Evolutionary conservation across 2,888 invertebrate species (phyloP), one percentile per base, ranked within the genome.

Genomic region (Willowsia nigromaculata): DNA sequence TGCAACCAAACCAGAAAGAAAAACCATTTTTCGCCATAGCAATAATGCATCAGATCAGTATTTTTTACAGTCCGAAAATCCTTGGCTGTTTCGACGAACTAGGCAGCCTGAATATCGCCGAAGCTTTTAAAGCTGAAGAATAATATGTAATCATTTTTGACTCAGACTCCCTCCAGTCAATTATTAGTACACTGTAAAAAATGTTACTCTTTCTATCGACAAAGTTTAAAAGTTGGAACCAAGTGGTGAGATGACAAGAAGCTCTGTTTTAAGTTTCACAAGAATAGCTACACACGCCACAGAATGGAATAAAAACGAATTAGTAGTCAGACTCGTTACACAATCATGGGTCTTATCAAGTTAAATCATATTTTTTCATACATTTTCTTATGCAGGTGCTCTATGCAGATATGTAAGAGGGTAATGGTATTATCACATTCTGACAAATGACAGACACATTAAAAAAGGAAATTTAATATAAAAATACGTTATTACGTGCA

Each of bases 381-480:
- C n/a, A n/a, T n/a, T n/a, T 13, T 47, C 7, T 13, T 13, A 13
- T 13, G 13, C 7, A 13, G 2, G 2, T 47, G 6, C 15, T 13
- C 47, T 2, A 13, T 13, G 15, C 47, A 6, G 47, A 47, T 40
- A 7, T 40, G 5, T 40, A 47, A 47, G 13, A 13, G 50, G 50
- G 6, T 59, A 59, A 33, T 33, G 65, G 22, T 33, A 6, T 7
- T 65, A 37, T 71, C 37, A 37, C 40, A 13, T 40, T 71, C 13
- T 1, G 18, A 22, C 68, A 1, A 22, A 71, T 65, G 33, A 4
- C 11, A 71, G 22, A n/a, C 37, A n/a, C n/a, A 37, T 71, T 71
- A 18, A 40, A 40, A 40, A 40, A n/a, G n/a, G 68, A 71, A 71
- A 71, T 22, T 40, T 40, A 71, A 59, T 59, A 59, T 71, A 71